Conservation (phyloP, 30 jellyfish, hydroid and myxozoan genomes). For the Phacellophora camtschatica region DNA sequence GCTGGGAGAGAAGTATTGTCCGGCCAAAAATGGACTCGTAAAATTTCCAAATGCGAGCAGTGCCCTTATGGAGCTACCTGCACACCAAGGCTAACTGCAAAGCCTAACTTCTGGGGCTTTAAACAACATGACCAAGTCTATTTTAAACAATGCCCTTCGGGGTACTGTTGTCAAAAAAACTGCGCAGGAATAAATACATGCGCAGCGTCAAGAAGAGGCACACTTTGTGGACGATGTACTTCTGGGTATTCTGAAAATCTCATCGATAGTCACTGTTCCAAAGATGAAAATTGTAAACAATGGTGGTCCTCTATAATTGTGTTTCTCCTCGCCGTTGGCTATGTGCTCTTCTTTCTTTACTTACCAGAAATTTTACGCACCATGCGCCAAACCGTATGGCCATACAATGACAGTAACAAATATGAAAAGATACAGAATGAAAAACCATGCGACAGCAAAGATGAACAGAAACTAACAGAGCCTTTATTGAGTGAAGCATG, state of each 20-base stretch:
- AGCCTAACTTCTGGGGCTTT: constrained; percentile 1
- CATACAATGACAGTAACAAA: neutral
- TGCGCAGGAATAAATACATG: constrained; percentile 15
- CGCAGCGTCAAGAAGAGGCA: constrained; percentile 6
- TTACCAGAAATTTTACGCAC: neutral
- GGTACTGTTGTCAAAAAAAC: constrained; percentile 14
- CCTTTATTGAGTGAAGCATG: too few species aligned
- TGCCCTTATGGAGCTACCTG: constrained; percentile 38
- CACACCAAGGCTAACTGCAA: neutral
- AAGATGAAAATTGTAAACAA: neutral
- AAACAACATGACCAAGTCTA: neutral
- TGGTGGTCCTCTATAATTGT: neutral
- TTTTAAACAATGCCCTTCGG: neutral
- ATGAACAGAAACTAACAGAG: too few species aligned
- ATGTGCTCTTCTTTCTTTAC: neutral
- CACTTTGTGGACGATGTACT: constrained; percentile 30
- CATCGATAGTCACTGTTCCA: neutral
- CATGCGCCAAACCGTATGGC: neutral
- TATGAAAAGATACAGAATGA: too few species aligned
- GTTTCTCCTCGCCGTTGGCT: neutral
- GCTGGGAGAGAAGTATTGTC: neutral
- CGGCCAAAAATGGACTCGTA: neutral
- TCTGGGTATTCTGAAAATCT: neutral
- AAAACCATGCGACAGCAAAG: too few species aligned
- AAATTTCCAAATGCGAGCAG: neutral